Percentiles rank a stretch among this genome's conserved stretches.
Conservation (phyloP, 2,797 vertebrate species). For the Sebastes minor region DNA sequence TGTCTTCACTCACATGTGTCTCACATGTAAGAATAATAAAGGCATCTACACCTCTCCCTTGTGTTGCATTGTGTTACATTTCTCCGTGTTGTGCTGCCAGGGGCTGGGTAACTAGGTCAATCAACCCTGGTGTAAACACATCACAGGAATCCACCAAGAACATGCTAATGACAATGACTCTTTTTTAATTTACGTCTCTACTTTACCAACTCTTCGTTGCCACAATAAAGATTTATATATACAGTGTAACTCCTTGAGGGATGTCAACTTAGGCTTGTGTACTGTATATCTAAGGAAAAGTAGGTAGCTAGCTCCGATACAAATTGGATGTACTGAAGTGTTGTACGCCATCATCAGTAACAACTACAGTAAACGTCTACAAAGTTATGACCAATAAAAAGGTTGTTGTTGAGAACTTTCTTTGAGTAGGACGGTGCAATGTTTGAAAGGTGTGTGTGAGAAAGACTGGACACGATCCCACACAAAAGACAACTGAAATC, state of each 20-base stretch:
- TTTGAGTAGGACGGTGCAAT: neutral
- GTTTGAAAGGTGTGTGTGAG: neutral
- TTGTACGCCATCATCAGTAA: neutral
- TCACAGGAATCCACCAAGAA: conserved; percentile 63
- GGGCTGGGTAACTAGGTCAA: conserved; percentile 78
- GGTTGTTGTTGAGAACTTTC: neutral
- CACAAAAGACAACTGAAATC: conserved; percentile 11
- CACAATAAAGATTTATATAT: conserved; percentile 17
- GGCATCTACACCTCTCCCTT: conserved; percentile 67
- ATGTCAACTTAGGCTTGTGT: neutral
- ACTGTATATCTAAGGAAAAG: neutral
- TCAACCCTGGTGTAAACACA: conserved; percentile 77
- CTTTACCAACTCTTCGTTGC: neutral
- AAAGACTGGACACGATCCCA: neutral
- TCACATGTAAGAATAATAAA: conserved; percentile 75
- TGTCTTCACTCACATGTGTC: conserved; percentile 48
- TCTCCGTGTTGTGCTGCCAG: conserved; percentile 67
- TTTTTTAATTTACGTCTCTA: conserved; percentile 47
- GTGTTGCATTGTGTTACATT: conserved; percentile 70
- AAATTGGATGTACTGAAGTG: neutral
- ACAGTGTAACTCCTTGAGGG: neutral
- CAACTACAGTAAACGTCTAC: neutral
- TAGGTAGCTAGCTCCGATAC: neutral
- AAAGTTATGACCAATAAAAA: neutral
- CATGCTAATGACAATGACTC: conserved; percentile 75